Percentiles rank a stretch among this genome's conserved stretches.
Conservation (phyloP, 1,140 invertebrate species). For the Tetragnatha versicolor region DNA sequence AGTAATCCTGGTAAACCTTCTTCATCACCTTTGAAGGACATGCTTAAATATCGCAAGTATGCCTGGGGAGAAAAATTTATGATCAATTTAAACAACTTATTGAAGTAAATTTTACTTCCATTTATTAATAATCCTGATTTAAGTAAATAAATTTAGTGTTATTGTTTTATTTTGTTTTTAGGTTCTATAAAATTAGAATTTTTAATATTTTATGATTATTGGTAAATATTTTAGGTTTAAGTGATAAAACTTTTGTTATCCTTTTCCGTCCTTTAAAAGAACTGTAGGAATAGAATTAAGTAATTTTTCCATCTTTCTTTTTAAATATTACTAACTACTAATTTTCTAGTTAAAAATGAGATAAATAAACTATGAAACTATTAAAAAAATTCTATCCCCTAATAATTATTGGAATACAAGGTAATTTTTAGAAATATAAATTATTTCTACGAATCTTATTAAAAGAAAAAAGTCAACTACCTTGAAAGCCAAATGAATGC, state of each 20-base stretch:
- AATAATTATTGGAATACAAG: no score
- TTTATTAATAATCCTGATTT: not conserved
- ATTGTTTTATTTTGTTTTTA: not conserved
- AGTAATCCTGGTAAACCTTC: constrained; percentile 22
- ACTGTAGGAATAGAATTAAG: no score
- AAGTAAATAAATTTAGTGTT: not conserved
- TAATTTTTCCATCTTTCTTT: no score
- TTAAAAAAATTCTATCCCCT: no score
- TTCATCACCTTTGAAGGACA: constrained; percentile 20
- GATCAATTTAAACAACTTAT: not conserved
- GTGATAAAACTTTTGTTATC: no score
- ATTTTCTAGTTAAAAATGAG: no score
- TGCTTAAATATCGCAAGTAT: constrained; percentile 20
- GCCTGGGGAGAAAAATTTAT: constrained; percentile 2
- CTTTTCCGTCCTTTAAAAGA: no score
- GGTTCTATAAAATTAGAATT: not conserved
- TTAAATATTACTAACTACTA: no score
- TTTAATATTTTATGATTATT: not conserved
- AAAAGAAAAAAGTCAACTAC: not conserved
- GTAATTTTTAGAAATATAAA: not conserved
- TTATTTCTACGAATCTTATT: not conserved
- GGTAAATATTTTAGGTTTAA: no score
- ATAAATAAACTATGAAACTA: no score
- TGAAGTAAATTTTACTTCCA: not conserved
- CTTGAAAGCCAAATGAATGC: constrained; percentile 13